Percentiles rank a stretch among this genome's conserved stretches.
phyloP scores from a whole-genome alignment of 1,140 invertebrate species.

The Holcopasites calliopsidis region DNA sequence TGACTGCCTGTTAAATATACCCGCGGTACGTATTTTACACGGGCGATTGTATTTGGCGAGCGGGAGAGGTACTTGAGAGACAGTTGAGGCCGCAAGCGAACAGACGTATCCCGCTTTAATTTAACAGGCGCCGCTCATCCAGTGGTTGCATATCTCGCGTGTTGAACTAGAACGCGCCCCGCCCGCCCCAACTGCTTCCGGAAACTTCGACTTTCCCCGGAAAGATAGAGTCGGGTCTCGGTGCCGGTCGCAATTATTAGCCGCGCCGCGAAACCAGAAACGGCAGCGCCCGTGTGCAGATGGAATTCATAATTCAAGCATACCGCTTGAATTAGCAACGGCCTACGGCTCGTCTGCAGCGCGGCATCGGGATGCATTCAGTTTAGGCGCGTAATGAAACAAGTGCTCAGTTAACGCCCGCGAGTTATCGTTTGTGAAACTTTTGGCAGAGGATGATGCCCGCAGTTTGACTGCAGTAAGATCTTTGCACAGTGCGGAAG shows the following conservation, averaged over 20 bases:
- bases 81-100: slow-evolving; percentile 8
- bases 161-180: slow-evolving; percentile 16
- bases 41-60: slow-evolving; percentile 3
- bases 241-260: slow-evolving; percentile 1
- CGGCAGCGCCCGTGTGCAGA: not conserved
- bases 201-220: slow-evolving; percentile 15
- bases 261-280: not conserved
- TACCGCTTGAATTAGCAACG: slow-evolving; percentile 18
- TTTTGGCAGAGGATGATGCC: too few relatives aligned
- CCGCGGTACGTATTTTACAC: slow-evolving; percentile 1
- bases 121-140: not conserved
- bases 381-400: not conserved
- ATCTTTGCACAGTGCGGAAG: too few relatives aligned
- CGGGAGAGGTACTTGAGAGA: slow-evolving; percentile 15
- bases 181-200: not conserved
- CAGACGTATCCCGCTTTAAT: slow-evolving; percentile 33
- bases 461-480: too few relatives aligned
- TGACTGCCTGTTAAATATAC: not conserved
- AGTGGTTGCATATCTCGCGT: not conserved
- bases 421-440: too few relatives aligned
- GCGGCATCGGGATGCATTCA: not conserved
- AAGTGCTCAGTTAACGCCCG: not conserved
- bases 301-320: slow-evolving; percentile 21
- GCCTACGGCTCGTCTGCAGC: not conserved
- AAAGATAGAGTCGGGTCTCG: not conserved